phyloP scores from a whole-genome alignment of 2,888 invertebrate species.

The Microchrysa polita region DNA sequence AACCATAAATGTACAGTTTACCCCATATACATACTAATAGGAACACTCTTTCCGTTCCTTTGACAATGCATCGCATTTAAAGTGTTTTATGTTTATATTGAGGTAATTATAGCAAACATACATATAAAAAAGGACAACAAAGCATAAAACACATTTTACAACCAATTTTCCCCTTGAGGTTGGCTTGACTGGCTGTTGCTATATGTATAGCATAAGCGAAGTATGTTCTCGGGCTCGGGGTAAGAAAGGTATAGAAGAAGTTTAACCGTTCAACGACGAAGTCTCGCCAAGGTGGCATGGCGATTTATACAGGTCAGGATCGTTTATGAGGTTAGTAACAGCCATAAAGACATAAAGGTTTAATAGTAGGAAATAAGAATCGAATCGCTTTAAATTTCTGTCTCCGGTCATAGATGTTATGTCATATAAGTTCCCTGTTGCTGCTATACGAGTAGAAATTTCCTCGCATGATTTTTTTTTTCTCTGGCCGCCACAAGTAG shows the following conservation, averaged over 20 bases:
- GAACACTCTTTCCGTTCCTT: background rate
- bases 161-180: conserved; percentile 27
- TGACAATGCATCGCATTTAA: conserved; percentile 16
- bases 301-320: conserved; percentile 35
- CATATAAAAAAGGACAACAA: conserved; percentile 38
- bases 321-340: conserved; percentile 48
- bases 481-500: no score
- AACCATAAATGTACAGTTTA: no score
- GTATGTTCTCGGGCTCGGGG: no score
- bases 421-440: conserved; percentile 14
- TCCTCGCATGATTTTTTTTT: no score
- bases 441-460: conserved; percentile 5
- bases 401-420: conserved; percentile 6
- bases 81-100: conserved; percentile 37
- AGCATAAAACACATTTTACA: conserved; percentile 41
- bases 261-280: no score
- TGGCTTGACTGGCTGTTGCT: background rate
- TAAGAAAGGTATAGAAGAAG: no score
- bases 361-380: conserved; percentile 47
- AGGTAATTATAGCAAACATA: conserved; percentile 31
- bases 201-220: background rate
- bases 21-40: no score
- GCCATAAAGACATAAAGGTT: conserved; percentile 48
- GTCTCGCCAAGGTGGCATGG: no score
- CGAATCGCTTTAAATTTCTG: conserved; percentile 42